phyloP scores from a whole-genome alignment of 1,140 invertebrate genomes.

The Nilaparvata lugens region DNA sequence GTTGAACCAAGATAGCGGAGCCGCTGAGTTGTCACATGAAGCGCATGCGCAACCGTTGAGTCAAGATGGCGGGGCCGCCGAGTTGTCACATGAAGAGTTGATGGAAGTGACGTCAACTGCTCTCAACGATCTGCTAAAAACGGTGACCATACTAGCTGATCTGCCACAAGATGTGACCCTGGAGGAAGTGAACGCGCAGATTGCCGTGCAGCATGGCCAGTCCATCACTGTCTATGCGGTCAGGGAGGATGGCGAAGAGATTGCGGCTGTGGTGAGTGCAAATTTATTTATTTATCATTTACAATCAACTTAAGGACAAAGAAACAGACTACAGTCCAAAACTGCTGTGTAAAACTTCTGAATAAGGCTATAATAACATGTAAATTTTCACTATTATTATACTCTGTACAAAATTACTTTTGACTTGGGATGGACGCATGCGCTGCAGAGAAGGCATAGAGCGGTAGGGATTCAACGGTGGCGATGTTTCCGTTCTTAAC shows the following conservation, averaged over 20 bases:
- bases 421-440: no score
- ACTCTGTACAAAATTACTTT: no score
- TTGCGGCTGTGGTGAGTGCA: slow-evolving; percentile 55
- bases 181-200: slow-evolving; percentile 58
- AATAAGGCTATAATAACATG: not conserved
- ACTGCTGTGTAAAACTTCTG: slow-evolving; percentile 4
- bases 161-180: slow-evolving; percentile 55
- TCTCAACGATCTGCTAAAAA: slow-evolving; percentile 46
- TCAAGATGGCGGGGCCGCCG: not conserved
- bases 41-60: no score
- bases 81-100: slow-evolving; percentile 47
- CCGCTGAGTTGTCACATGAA: slow-evolving; percentile 37
- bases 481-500: no score
- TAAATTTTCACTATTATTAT: not conserved
- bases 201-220: slow-evolving; percentile 61
- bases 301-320: no score
- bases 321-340: not conserved
- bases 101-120: slow-evolving; percentile 48
- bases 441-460: no score
- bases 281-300: no score
- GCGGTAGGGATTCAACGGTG: no score
- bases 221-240: slow-evolving; percentile 56
- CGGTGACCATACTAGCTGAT: slow-evolving; percentile 51
- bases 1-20: not conserved
- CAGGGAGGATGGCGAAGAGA: slow-evolving; percentile 45